Base-by-base conservation (phyloP, 2,888 invertebrate genomes). In the Eupsilia transversa region DNA sequence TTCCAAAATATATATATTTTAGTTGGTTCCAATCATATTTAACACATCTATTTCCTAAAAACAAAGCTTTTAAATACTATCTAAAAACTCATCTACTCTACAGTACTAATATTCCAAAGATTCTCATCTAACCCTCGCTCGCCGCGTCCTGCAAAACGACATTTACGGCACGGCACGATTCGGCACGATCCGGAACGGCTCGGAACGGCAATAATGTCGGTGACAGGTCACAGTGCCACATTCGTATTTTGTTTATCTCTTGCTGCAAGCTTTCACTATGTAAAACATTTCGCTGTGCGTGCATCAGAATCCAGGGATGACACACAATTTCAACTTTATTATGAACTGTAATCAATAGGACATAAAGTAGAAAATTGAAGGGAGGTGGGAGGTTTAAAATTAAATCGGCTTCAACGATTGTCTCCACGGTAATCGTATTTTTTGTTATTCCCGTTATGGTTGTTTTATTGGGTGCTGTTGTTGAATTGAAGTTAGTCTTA, bases 361-460 rank as follows among this genome's bases (percentile, higher is more conserved):
- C 0, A 1, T 80, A 88, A 89, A 82, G 87, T 88, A 72, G 61
- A 67, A 77, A 84, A 80, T 79, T 83, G 30, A 61, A 30, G 66
- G 49, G 67, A 46, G 30, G 6, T 33, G 38, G 20, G 17, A n/a
- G 66, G 80, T 89, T 89, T 93, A 92, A 92, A 93, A 90, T 92
- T 93, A 93, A 94, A 93, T 93, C 89, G 78, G 90, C 88, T 89
- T 86, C 84, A 83, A 85, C 86, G 90, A 91, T 92, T 92, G 91
- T 91, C 91, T 92, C 91, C 86, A 83, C 79, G 90, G 88, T 92
- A 92, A 94, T 93, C 93, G 92, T 94, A 93, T 93, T 92, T 91
- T 91, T 92, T 91, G 89, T 86, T 88, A 89, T 89, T 91, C 90
- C 82, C 87, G 88, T 89, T 89, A 88, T 63, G 84, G 86, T 77